Evolutionary conservation across 35 echinoderm and acorn worm species (phyloP).

Genomic region (Hemicentrotus pulcherrimus): DNA sequence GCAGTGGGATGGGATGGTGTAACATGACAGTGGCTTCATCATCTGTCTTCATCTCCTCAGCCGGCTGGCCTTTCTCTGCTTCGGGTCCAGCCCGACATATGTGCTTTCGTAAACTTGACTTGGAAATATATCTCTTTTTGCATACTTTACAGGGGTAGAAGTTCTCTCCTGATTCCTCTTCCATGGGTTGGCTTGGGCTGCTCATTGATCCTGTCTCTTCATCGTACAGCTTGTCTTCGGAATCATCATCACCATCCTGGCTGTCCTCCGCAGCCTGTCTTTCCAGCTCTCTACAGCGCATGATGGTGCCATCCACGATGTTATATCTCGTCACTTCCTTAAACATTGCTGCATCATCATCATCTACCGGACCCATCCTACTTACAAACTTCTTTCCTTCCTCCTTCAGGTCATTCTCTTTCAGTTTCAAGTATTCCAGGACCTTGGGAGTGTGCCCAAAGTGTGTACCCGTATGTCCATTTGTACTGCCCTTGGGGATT

Average conservation of each 20-base stretch:
- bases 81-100: conserved; percentile 63
- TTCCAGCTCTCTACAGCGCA: conserved; percentile 52
- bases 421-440: not conserved
- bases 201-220: conserved; percentile 57
- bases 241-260: conserved; percentile 7
- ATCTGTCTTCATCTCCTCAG: not conserved
- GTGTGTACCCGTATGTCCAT: conserved; percentile 29
- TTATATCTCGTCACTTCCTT: conserved; percentile 82
- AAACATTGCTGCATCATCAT: conserved; percentile 23
- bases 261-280: not conserved
- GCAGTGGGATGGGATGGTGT: conserved; percentile 27
- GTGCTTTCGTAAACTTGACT: conserved; percentile 91
- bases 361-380: not conserved
- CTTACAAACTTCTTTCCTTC: conserved; percentile 22
- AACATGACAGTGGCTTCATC: not conserved
- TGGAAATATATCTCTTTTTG: conserved; percentile 77
- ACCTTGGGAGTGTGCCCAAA: not conserved
- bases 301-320: conserved; percentile 63
- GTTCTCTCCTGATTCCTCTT: conserved; percentile 69
- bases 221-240: conserved; percentile 48
- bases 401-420: conserved; percentile 14
- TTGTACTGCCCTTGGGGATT: conserved; percentile 8
- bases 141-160: conserved; percentile 93
- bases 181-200: conserved; percentile 45
- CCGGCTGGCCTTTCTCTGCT: not conserved